These are phyloP conservation scores for Premnoplex brunnescens DNA, from an alignment of 2,797 vertebrate genomes.

Conservation along the genomic window DNA sequence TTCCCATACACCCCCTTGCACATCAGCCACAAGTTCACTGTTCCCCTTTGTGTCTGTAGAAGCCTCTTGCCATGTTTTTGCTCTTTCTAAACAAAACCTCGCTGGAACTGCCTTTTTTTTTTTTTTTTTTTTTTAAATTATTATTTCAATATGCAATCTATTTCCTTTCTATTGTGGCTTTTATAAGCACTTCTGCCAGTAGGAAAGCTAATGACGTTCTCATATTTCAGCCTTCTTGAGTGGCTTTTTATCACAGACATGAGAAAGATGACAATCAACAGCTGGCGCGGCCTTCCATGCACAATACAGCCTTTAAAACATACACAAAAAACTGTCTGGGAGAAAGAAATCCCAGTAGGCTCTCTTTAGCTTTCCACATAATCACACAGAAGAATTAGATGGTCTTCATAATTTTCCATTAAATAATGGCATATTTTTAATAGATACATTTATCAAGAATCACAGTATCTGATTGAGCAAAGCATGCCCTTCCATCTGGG, in stretches of 20 bases:
- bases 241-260: slow-evolving; percentile 60
- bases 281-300: slow-evolving; percentile 33
- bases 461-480: neutral
- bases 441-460: neutral
- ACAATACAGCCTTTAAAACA: slow-evolving; percentile 10
- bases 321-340: neutral
- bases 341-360: slow-evolving; percentile 19
- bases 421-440: slow-evolving; percentile 12
- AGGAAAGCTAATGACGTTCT: slow-evolving; percentile 48
- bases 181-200: slow-evolving; percentile 47
- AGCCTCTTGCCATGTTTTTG: neutral
- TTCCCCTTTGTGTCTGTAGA: neutral
- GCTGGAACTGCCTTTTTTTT: neutral
- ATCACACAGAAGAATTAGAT: neutral
- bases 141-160: slow-evolving; percentile 18
- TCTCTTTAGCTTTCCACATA: neutral
- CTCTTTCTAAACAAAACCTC: slow-evolving; percentile 19
- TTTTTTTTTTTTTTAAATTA: neutral
- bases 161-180: slow-evolving; percentile 38
- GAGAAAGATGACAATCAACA: slow-evolving; percentile 66
- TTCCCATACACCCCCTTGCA: neutral
- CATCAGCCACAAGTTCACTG: neutral
- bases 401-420: neutral
- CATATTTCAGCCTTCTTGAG: slow-evolving; percentile 61
- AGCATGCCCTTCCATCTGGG: neutral